Evolutionary conservation across 1,140 invertebrate species (phyloP).

Genomic region (Ruditapes philippinarum): DNA sequence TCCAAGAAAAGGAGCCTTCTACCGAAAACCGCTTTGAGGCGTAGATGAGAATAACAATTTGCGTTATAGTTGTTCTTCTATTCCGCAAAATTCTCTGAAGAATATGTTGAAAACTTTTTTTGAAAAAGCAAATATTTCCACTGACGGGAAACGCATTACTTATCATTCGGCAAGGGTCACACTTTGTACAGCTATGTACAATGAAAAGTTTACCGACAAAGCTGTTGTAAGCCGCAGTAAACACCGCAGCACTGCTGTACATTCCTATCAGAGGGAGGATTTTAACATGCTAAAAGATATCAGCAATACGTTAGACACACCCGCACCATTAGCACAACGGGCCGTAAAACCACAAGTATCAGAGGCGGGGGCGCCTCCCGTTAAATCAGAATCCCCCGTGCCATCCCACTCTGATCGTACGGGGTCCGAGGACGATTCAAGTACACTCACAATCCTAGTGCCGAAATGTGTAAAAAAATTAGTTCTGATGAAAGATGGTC

Average conservation of each 20-base stretch:
- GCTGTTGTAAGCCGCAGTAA: neutral
- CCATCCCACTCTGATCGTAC: too few species aligned
- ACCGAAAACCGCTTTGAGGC: neutral
- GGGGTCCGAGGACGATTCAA: too few species aligned
- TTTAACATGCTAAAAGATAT: constrained; percentile 13
- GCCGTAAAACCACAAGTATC: too few species aligned
- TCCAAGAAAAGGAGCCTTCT: neutral
- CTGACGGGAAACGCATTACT: neutral
- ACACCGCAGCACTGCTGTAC: constrained; percentile 6
- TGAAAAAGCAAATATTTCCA: too few species aligned
- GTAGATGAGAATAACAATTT: neutral
- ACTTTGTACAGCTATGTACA: neutral
- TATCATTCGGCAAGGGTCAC: constrained; percentile 9
- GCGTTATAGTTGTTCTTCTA: neutral
- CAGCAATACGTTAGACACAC: neutral
- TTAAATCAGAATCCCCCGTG: too few species aligned
- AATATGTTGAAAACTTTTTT: neutral
- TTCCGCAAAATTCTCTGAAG: neutral
- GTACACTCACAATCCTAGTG: too few species aligned
- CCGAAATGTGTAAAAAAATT: too few species aligned
- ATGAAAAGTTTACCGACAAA: constrained; percentile 17
- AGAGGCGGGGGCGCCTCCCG: too few species aligned
- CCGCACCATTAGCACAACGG: too few species aligned
- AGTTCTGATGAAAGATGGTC: too few species aligned
- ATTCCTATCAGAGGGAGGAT: constrained; percentile 17